These are phyloP conservation scores for Urocitellus parryii DNA, from an alignment of 2,113 vertebrate genomes.

Conservation along the genomic window DNA sequence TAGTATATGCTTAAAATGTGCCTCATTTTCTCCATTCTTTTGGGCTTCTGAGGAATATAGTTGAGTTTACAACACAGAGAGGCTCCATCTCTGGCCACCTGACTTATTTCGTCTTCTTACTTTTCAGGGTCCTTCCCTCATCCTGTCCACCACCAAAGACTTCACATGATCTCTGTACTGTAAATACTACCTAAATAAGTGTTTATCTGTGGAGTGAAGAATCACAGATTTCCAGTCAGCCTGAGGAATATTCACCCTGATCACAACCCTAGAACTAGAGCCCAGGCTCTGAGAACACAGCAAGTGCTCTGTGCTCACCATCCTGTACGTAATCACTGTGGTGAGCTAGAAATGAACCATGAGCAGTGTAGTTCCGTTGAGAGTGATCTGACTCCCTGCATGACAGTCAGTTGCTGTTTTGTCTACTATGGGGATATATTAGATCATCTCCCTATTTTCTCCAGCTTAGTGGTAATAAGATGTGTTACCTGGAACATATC, in stretches of 20 bases:
- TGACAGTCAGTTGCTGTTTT: background rate
- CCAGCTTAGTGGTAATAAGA: background rate
- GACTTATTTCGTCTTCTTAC: background rate
- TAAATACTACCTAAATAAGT: background rate
- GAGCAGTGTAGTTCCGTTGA: too few relatives aligned
- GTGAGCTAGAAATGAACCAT: background rate
- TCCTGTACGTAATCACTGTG: background rate
- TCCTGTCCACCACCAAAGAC: background rate
- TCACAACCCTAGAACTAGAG: background rate
- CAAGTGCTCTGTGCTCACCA: background rate
- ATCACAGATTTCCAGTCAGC: background rate
- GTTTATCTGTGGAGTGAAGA: background rate
- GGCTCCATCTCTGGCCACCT: background rate
- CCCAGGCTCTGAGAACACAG: background rate
- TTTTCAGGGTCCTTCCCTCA: background rate
- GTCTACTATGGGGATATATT: background rate
- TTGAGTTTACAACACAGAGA: background rate
- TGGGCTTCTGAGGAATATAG: background rate
- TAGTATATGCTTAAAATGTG: background rate
- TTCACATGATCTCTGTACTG: background rate
- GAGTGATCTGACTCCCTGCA: background rate
- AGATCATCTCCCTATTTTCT: background rate
- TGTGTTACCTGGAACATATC: background rate
- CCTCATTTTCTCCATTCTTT: background rate
- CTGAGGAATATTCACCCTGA: background rate